phyloP scores from a whole-genome alignment of 2,888 invertebrate genomes.

The Acheta domesticus region DNA sequence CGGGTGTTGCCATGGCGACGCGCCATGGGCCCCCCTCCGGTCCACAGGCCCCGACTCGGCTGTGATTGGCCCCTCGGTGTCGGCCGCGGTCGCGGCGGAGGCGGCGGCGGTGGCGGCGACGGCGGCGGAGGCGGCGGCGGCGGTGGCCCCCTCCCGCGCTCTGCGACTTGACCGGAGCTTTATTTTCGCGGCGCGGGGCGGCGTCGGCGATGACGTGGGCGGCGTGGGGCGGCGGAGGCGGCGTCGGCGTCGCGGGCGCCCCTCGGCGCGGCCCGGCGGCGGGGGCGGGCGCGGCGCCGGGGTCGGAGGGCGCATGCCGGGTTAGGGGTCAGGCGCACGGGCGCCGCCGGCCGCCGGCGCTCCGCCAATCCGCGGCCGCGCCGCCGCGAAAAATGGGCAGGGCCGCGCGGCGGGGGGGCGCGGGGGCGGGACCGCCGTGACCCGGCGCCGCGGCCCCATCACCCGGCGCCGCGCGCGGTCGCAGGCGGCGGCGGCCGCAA shows the following conservation, averaged over 20 bases:
- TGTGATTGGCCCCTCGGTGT: conserved; percentile 34
- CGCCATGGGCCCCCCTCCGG: conserved; percentile 34
- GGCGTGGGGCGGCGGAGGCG: background rate
- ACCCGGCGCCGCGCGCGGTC: conserved; percentile 35
- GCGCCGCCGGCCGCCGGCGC: conserved; percentile 20
- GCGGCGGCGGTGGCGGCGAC: background rate
- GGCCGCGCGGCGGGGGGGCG: background rate
- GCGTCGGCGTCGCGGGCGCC: background rate
- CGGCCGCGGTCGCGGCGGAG: conserved; percentile 27
- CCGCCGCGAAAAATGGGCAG: background rate
- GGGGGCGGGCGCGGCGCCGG: background rate
- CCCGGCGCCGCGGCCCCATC: conserved; percentile 20
- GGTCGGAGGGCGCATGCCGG: background rate
- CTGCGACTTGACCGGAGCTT: conserved; percentile 24
- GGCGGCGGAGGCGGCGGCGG: conserved; percentile 1
- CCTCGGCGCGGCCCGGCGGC: background rate
- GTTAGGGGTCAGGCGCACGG: conserved; percentile 21
- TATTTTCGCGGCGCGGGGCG: conserved; percentile 20
- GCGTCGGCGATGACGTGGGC: conserved; percentile 12
- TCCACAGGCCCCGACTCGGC: conserved; percentile 33
- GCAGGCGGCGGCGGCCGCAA: conserved; percentile 41
- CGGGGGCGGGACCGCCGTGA: background rate
- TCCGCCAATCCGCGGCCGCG: conserved; percentile 22
- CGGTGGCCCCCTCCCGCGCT: conserved; percentile 20
- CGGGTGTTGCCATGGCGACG: conserved; percentile 33